These are phyloP conservation scores for Psettodes erumei DNA, from an alignment of 2,113 vertebrate genomes.

Conservation along the genomic window DNA sequence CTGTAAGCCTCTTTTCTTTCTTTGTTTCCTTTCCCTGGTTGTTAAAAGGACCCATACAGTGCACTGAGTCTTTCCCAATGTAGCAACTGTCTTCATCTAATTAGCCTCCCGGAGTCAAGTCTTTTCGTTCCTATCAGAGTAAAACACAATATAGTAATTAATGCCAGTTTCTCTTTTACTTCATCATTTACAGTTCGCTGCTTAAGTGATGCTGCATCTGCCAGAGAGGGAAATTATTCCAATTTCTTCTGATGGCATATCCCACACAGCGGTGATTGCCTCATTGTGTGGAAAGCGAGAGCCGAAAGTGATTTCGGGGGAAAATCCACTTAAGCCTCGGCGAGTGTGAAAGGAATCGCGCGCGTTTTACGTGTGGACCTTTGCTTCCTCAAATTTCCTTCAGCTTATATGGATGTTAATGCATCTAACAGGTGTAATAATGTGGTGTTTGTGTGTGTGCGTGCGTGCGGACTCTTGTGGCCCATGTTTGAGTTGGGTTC, in stretches of 20 bases:
- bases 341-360: too few species aligned
- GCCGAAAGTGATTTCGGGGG: slow-evolving; percentile 31
- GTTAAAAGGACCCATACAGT: slow-evolving; percentile 14
- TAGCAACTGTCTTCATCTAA: slow-evolving; percentile 24
- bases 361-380: too few species aligned
- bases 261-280: slow-evolving; percentile 12
- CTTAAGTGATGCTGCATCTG: slow-evolving; percentile 7
- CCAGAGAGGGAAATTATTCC: background rate
- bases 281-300: slow-evolving; percentile 13
- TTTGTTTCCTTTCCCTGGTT: slow-evolving; percentile 9
- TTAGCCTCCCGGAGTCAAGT: slow-evolving; percentile 2
- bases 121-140: slow-evolving; percentile 2
- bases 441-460: slow-evolving; percentile 3
- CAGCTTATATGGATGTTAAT: background rate
- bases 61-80: background rate
- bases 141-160: slow-evolving; percentile 16
- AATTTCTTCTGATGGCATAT: slow-evolving; percentile 5
- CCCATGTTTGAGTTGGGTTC: slow-evolving; percentile 25
- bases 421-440: slow-evolving; percentile 6
- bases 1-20: background rate
- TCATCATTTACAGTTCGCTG: slow-evolving; percentile 13
- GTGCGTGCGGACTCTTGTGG: background rate
- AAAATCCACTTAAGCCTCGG: slow-evolving; percentile 16
- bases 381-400: background rate
- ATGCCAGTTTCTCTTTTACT: background rate